phyloP scores from a whole-genome alignment of 1,140 invertebrate species.

The Apis mellifera region DNA sequence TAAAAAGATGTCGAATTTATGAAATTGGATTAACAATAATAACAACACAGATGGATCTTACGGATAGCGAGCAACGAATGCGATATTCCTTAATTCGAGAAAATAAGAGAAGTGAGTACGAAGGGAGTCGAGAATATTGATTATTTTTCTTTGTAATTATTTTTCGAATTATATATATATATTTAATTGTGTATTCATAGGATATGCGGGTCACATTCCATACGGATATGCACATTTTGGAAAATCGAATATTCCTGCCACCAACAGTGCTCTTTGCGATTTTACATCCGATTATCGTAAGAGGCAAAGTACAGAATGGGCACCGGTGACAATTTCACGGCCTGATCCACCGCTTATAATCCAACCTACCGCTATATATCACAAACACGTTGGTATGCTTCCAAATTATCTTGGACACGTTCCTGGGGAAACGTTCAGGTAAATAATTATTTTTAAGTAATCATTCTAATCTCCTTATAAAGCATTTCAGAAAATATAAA shows the following conservation, averaged over 20 bases:
- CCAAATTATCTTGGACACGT: conserved; percentile 89
- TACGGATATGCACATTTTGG: conserved; percentile 85
- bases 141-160: neutral
- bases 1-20: neutral
- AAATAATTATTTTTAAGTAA: neutral
- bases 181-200: conserved; percentile 69
- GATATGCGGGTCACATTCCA: conserved; percentile 86
- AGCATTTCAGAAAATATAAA: neutral
- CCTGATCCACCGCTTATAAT: conserved; percentile 81
- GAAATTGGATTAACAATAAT: neutral
- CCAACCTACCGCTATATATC: conserved; percentile 84
- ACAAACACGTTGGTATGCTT: conserved; percentile 86
- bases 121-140: neutral
- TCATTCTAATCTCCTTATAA: neutral
- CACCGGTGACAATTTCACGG: conserved; percentile 82
- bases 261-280: conserved; percentile 85
- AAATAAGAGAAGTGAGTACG: conserved; percentile 54
- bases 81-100: conserved; percentile 62
- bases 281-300: conserved; percentile 87
- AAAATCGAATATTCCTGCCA: conserved; percentile 83
- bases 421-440: conserved; percentile 86
- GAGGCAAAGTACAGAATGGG: conserved; percentile 86
- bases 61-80: conserved; percentile 54
- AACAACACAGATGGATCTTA: conserved; percentile 53
- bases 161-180: neutral